These are phyloP conservation scores for Diaphora mendica DNA, from an alignment of 2,888 invertebrate genomes.

Conservation along the genomic window DNA sequence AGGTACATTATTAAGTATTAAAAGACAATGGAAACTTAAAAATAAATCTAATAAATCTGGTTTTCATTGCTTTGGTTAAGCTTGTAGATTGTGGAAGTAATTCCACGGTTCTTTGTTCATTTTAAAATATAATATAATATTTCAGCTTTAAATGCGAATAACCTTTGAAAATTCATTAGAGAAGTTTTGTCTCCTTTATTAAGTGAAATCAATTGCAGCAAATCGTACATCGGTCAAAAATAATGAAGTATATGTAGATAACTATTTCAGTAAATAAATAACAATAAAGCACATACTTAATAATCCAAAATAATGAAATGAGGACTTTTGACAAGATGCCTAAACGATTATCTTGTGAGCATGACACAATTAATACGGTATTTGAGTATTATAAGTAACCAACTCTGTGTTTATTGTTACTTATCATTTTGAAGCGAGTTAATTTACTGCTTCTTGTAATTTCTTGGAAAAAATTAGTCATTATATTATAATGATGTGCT, in stretches of 20 bases:
- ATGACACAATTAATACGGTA: constrained; percentile 13
- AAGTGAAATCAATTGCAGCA: background rate
- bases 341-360: constrained; percentile 20
- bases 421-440: constrained; percentile 26
- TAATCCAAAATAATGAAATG: background rate
- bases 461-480: constrained; percentile 14
- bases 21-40: background rate
- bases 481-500: constrained; percentile 4
- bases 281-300: background rate
- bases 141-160: background rate
- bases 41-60: background rate
- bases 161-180: background rate
- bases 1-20: background rate
- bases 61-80: background rate
- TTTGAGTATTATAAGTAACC: background rate
- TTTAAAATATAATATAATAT: background rate
- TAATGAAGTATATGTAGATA: no score
- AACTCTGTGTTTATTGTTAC: constrained; percentile 18
- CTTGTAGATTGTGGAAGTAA: background rate
- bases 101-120: background rate
- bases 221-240: no score
- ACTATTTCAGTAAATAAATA: no score
- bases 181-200: background rate
- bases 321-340: background rate
- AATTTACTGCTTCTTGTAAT: background rate